These are phyloP conservation scores for Elaphurus davidianus DNA, from an alignment of 2,113 vertebrate species.

Conservation along the genomic window DNA sequence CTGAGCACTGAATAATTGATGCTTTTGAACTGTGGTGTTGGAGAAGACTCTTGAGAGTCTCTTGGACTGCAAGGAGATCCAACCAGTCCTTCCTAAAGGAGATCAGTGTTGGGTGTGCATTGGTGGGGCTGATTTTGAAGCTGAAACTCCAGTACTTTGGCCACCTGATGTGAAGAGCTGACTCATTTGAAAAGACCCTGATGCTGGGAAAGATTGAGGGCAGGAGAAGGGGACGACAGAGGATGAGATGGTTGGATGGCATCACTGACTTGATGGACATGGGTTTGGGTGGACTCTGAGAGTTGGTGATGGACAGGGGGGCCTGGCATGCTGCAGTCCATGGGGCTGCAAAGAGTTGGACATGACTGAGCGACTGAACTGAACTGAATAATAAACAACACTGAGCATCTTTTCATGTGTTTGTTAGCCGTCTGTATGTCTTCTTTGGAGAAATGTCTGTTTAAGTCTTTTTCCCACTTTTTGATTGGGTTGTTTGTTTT, in stretches of 20 bases:
- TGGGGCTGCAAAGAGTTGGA: neutral
- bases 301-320: neutral
- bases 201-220: no score
- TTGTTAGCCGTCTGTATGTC: neutral
- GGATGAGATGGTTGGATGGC: neutral
- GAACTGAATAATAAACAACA: neutral
- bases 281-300: accelerated
- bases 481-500: neutral
- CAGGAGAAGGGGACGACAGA: no score
- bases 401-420: neutral
- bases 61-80: no score
- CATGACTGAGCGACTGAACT: neutral
- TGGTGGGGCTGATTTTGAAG: no score
- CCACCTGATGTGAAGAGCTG: no score
- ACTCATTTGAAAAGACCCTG: no score
- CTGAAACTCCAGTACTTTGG: no score
- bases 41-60: no score
- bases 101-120: no score
- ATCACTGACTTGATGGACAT: neutral
- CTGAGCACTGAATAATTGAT: no score
- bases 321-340: neutral
- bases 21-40: no score
- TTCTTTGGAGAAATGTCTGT: neutral
- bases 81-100: no score
- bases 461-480: neutral